These are phyloP conservation scores for Mycteria americana DNA, from an alignment of 2,797 vertebrate genomes.

Conservation along the genomic window DNA sequence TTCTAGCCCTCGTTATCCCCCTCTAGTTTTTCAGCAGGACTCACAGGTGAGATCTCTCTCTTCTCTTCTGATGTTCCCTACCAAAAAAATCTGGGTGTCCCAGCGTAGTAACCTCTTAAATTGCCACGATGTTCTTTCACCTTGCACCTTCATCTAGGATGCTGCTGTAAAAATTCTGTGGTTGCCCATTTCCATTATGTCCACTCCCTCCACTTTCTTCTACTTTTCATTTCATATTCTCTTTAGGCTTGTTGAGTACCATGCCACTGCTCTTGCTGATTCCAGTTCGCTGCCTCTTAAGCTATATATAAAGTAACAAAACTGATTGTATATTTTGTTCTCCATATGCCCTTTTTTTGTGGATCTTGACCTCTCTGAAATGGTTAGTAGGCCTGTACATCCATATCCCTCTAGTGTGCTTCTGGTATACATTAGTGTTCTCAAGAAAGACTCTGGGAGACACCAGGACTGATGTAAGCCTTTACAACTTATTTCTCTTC, in stretches of 20 bases:
- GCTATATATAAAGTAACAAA: neutral
- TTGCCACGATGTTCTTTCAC: neutral
- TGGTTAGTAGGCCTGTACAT: neutral
- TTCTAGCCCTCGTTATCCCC: neutral
- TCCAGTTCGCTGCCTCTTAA: neutral
- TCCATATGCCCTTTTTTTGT: neutral
- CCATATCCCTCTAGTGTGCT: neutral
- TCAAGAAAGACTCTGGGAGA: neutral
- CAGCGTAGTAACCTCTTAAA: neutral
- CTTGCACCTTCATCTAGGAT: neutral
- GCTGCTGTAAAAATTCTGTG: neutral
- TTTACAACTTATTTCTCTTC: neutral
- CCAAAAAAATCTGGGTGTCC: neutral
- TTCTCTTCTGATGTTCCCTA: neutral
- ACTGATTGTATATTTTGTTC: neutral
- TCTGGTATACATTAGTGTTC: neutral
- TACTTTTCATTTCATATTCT: neutral
- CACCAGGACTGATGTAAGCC: neutral
- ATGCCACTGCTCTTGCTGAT: neutral
- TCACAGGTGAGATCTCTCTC: neutral
- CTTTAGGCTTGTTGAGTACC: neutral
- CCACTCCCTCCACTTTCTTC: neutral
- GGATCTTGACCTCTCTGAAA: neutral
- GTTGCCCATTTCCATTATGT: neutral
- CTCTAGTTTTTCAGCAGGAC: neutral